Evolutionary conservation across 37 sponge, comb jelly and placozoan genomes (phyloP), one percentile per base, ranked within the genome.

Genomic region (Ephydatia muelleri): DNA sequence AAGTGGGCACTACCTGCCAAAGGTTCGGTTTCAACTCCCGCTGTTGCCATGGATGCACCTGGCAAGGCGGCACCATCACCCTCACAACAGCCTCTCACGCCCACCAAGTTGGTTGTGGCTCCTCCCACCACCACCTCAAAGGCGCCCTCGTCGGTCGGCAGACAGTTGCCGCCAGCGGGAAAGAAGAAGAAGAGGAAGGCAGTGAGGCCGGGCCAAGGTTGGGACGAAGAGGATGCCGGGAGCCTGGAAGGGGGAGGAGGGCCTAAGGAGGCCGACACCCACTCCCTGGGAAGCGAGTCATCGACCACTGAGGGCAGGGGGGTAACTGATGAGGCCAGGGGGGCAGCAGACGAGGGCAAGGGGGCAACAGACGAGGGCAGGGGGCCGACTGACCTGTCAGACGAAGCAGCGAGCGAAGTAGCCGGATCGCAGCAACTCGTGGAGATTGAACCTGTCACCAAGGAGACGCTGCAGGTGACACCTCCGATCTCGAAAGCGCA

Each of bases 111-210:
- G 57, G 57, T 3, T 6, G 57, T 14, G 57, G 57, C 6, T 6
- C 3, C 43, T 43, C 6, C 43, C 43, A 43, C 43, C 6, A 3
- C 43, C 43, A 43, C 57, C 57, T 1, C 57, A 57, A 57, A 57
- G 57, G 57, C 57, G 19, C 14, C 57, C 9, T 21, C 57, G 0
- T 1, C 57, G 31, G 71, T 9, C 29, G 11, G 31, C 31, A 28
- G 73, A 16, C 73, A 72, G 34, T 12, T 35, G 32, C n/a, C 79
- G 5, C 16, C 48, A 9, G 65, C 43, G 19, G 32, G n/a, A 2
- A 86, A 79, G 73, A 86, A 86, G 65, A 79, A 68, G 31, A 79
- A 73, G 74, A 38, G 65, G 30, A 68, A 48, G 70, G 86, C 86
- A 5, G 25, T 73, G 48, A 48, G 73, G 23, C 86, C 86, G 14